A percentile compares a stretch with the other conserved stretches of the same genome.
phyloP scores from a whole-genome alignment of 2,113 vertebrate species.

The Petaurus breviceps region DNA sequence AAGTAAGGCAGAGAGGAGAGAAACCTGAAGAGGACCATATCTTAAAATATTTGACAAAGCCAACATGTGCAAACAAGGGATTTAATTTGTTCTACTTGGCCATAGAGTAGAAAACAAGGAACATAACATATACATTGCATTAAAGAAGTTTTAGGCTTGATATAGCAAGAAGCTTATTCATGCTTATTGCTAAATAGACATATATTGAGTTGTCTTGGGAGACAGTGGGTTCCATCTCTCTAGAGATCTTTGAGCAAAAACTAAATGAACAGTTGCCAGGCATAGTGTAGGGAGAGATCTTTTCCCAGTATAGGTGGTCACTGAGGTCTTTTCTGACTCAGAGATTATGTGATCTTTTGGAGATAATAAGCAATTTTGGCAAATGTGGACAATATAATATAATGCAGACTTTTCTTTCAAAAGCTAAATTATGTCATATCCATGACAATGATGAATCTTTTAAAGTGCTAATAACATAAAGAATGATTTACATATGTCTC shows the following conservation, averaged over 20 bases:
- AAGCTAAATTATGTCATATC: background rate
- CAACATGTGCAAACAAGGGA: background rate
- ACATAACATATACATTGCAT: background rate
- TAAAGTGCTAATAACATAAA: conserved; percentile 5
- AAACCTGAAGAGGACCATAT: background rate
- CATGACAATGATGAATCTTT: background rate
- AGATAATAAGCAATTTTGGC: background rate
- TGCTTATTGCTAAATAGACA: background rate
- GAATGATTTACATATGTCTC: background rate
- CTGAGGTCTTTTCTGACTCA: background rate
- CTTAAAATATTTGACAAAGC: background rate
- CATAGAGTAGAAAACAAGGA: background rate
- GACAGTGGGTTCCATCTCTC: background rate
- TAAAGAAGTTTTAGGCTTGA: background rate
- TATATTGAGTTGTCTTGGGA: background rate
- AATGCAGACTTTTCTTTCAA: background rate
- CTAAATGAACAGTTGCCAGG: background rate
- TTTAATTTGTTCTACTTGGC: background rate
- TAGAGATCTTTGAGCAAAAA: background rate
- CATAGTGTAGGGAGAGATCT: background rate
- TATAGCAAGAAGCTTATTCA: background rate
- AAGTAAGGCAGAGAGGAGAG: background rate
- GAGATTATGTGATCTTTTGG: background rate
- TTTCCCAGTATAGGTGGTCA: background rate
- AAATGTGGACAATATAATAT: background rate